These are phyloP conservation scores for Pachyramphus minor DNA, from an alignment of 2,113 vertebrate species.

Conservation along the genomic window DNA sequence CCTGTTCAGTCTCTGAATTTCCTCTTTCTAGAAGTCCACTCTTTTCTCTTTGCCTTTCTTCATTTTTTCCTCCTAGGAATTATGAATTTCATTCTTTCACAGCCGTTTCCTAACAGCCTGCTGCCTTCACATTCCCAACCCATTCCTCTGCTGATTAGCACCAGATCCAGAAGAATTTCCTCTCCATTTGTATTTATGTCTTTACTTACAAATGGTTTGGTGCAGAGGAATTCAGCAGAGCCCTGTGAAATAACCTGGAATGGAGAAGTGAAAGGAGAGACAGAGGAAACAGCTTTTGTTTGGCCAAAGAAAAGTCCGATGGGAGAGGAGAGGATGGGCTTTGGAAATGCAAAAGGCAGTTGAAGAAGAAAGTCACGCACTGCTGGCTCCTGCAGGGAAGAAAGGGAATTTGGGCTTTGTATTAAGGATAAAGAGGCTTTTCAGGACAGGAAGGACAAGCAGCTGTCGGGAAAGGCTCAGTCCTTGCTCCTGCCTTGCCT, in stretches of 20 bases:
- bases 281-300: not conserved
- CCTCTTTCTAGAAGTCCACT: not conserved
- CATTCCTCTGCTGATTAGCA: not conserved
- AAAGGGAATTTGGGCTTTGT: constrained; percentile 4
- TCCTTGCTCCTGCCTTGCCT: not conserved
- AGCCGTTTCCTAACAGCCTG: not conserved
- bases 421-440: not conserved
- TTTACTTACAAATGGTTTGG: not conserved
- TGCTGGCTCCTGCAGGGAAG: not conserved
- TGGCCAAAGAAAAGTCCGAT: not conserved
- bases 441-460: not conserved
- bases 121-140: not conserved
- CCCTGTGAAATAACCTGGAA: not conserved
- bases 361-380: not conserved
- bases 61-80: not conserved
- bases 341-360: not conserved
- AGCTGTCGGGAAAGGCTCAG: not conserved
- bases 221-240: not conserved
- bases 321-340: not conserved
- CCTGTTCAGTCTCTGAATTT: not conserved
- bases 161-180: not conserved
- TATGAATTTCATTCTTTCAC: not conserved
- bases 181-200: not conserved
- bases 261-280: not conserved
- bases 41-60: not conserved